A percentile compares a stretch with the other conserved stretches of the same genome.
phyloP scores from a whole-genome alignment of 1,140 invertebrate species.

The Papilio glaucus region DNA sequence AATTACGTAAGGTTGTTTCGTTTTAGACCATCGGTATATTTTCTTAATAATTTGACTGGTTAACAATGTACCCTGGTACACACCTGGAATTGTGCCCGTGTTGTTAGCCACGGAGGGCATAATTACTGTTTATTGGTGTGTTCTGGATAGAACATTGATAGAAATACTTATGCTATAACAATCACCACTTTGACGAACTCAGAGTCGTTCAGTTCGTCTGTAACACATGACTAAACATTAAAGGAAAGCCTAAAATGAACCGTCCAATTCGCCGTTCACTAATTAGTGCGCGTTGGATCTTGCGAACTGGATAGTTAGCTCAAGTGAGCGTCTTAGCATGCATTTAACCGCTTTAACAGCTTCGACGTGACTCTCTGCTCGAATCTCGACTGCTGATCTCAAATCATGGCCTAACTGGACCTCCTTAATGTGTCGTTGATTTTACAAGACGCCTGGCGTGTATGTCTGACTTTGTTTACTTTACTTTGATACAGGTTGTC shows the following conservation, averaged over 20 bases:
- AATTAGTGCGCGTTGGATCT: slow-evolving; percentile 40
- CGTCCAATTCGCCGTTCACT: slow-evolving; percentile 9
- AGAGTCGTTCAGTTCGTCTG: neutral
- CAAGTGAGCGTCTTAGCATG: slow-evolving; percentile 49
- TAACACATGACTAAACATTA: neutral
- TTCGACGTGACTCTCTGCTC: slow-evolving; percentile 71
- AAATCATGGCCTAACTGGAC: slow-evolving; percentile 49
- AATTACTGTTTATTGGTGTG: too few relatives aligned
- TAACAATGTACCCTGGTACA: too few relatives aligned
- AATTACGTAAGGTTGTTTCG: too few relatives aligned
- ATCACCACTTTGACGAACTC: neutral
- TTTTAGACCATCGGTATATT: too few relatives aligned
- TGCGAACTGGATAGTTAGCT: slow-evolving; percentile 35
- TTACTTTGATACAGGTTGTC: neutral
- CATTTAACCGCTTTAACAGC: slow-evolving; percentile 72
- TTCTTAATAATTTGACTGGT: too few relatives aligned
- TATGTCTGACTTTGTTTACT: slow-evolving; percentile 41
- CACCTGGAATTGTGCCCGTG: too few relatives aligned
- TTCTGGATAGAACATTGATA: too few relatives aligned
- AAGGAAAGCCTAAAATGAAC: slow-evolving; percentile 5
- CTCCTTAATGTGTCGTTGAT: slow-evolving; percentile 67
- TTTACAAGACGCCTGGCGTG: slow-evolving; percentile 52
- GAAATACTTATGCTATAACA: too few relatives aligned
- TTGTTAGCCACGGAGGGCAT: too few relatives aligned
- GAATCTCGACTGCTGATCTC: slow-evolving; percentile 69